Percentiles rank a stretch among this genome's conserved stretches.
Evolutionary conservation across 1,140 invertebrate genomes (phyloP).

Genomic region (Wasmannia auropunctata): DNA sequence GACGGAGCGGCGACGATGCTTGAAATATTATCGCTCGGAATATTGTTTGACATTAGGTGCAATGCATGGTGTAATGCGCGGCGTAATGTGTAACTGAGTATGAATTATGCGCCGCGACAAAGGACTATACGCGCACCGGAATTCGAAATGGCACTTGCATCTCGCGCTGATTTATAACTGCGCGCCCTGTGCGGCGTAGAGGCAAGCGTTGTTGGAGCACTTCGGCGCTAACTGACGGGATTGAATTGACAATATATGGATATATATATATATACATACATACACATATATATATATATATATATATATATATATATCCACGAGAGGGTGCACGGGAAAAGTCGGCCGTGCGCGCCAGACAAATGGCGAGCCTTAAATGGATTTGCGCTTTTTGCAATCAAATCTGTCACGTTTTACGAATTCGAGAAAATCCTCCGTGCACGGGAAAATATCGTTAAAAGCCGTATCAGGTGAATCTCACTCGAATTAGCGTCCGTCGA

Average conservation of each 20-base stretch:
- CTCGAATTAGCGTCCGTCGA: not conserved
- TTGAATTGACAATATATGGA: slow-evolving; percentile 66
- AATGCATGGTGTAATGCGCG: slow-evolving; percentile 66
- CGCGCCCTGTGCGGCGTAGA: not conserved
- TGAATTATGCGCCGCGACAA: slow-evolving; percentile 69
- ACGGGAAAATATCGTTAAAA: slow-evolving; percentile 11
- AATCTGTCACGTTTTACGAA: slow-evolving; percentile 29
- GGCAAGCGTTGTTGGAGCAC: slow-evolving; percentile 27
- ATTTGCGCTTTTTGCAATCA: slow-evolving; percentile 37
- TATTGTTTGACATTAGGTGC: slow-evolving; percentile 70
- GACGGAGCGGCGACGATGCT: slow-evolving; percentile 6
- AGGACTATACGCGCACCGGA: slow-evolving; percentile 59
- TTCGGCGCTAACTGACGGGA: slow-evolving; percentile 56
- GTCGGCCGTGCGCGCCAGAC: not conserved
- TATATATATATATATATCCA: slow-evolving; percentile 32
- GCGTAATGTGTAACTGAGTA: slow-evolving; percentile 69
- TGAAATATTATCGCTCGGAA: slow-evolving; percentile 12
- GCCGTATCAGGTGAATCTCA: not conserved
- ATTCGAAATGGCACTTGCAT: slow-evolving; percentile 68
- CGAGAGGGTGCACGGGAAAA: not conserved
- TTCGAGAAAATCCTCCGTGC: slow-evolving; percentile 12
- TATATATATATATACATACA: slow-evolving; percentile 35
- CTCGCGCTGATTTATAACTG: slow-evolving; percentile 55
- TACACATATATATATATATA: slow-evolving; percentile 18
- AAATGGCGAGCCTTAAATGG: slow-evolving; percentile 37